A percentile compares a stretch with the other conserved stretches of the same genome.
These are phyloP conservation scores for Acrobasis consociella DNA, from an alignment of 2,888 invertebrate species.

Conservation along the genomic window DNA sequence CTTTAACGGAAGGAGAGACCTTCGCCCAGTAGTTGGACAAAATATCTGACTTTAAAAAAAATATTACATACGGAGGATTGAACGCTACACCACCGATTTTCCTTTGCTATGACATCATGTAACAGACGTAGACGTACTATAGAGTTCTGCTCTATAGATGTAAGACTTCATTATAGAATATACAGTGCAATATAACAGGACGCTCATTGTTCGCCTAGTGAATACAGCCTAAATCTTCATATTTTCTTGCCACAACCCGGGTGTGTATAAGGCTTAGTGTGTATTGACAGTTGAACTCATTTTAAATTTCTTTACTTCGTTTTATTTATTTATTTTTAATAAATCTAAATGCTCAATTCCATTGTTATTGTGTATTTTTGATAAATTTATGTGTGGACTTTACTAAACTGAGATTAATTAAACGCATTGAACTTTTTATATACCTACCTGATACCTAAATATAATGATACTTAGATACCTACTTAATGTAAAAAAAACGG, in stretches of 20 bases:
- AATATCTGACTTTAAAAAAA: too few relatives aligned
- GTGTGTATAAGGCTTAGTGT: slow-evolving; percentile 3
- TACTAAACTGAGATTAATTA: background rate
- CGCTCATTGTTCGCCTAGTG: too few relatives aligned
- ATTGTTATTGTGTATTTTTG: slow-evolving; percentile 18
- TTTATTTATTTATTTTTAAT: background rate
- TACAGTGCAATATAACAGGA: too few relatives aligned
- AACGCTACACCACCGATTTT: too few relatives aligned
- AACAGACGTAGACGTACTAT: too few relatives aligned
- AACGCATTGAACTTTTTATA: slow-evolving; percentile 1
- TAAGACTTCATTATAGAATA: too few relatives aligned
- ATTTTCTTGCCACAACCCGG: background rate
- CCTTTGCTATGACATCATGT: too few relatives aligned
- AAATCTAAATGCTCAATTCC: background rate
- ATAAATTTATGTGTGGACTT: background rate
- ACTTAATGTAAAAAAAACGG: background rate
- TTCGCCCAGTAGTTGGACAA: too few relatives aligned
- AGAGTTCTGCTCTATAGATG: too few relatives aligned
- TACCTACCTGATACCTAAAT: background rate
- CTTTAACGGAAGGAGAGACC: too few relatives aligned
- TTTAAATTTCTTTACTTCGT: background rate
- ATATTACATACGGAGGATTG: too few relatives aligned
- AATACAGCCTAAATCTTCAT: too few relatives aligned
- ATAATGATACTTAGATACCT: background rate
- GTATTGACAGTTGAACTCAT: background rate